phyloP scores from a whole-genome alignment of 2,113 vertebrate genomes.

The Mellivora capensis region DNA sequence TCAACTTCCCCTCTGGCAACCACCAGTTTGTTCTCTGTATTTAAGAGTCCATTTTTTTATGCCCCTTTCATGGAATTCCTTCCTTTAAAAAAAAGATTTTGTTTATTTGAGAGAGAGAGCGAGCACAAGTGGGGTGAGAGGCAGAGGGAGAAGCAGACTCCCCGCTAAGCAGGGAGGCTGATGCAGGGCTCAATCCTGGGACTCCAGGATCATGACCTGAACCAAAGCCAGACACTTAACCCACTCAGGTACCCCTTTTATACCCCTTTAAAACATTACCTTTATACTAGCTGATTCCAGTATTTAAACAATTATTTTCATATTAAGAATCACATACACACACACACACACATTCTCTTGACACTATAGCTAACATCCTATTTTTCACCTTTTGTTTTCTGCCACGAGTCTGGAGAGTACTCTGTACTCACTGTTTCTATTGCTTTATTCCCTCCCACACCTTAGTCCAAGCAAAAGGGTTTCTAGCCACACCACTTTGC shows the following conservation, averaged over 20 bases:
- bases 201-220: neutral
- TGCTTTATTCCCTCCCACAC: neutral
- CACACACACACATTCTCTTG: neutral
- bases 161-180: neutral
- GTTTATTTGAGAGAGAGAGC: neutral
- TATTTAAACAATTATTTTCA: constrained; percentile 37
- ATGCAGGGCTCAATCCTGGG: neutral
- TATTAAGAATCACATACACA: neutral
- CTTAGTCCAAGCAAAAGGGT: neutral
- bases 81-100: neutral
- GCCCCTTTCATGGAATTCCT: neutral
- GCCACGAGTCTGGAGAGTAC: neutral
- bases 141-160: neutral
- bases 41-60: neutral
- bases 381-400: neutral
- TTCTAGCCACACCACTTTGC: neutral
- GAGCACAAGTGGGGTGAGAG: neutral
- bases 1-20: neutral
- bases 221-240: neutral
- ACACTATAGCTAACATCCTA: neutral
- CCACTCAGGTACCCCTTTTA: neutral
- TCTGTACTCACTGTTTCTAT: neutral
- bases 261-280: neutral
- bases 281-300: neutral
- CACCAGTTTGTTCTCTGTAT: neutral